Evolutionary conservation across 2,797 vertebrate genomes (phyloP).

Genomic region (Takifugu rubripes): DNA sequence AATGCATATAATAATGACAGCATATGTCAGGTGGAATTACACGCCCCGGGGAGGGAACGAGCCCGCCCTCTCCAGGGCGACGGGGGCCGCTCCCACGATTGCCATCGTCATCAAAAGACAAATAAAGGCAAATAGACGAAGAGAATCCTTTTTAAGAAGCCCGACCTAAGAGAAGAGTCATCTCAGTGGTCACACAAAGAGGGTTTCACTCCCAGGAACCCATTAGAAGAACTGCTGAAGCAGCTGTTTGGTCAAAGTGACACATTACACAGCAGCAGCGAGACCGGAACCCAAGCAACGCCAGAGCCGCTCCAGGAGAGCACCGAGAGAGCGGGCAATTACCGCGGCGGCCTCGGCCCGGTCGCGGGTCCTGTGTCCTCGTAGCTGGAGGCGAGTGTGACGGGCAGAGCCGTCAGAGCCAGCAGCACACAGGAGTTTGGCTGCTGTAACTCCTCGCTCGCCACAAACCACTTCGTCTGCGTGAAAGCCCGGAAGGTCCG

Average conservation of each 20-base stretch:
- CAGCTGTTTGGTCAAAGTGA: constrained; percentile 48
- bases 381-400: constrained; percentile 48
- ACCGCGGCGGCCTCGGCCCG: constrained; percentile 40
- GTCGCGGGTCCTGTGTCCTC: constrained; percentile 48
- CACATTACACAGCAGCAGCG: constrained; percentile 51
- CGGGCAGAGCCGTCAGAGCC: constrained; percentile 34
- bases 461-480: constrained; percentile 11
- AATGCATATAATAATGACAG: constrained; percentile 35
- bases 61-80: too few relatives aligned
- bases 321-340: constrained; percentile 44
- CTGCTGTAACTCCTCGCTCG: constrained; percentile 37
- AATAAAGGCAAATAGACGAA: neutral
- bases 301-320: constrained; percentile 36
- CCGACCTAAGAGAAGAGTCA: constrained; percentile 12
- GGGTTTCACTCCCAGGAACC: constrained; percentile 38
- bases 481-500: constrained; percentile 21
- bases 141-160: constrained; percentile 9
- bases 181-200: constrained; percentile 39
- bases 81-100: too few relatives aligned
- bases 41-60: constrained; percentile 7
- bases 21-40: constrained; percentile 19
- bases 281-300: constrained; percentile 35
- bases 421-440: constrained; percentile 32
- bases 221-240: constrained; percentile 58
- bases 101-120: too few relatives aligned